Evolutionary conservation across 2,888 invertebrate genomes (phyloP).

Genomic region (Eretmocerus hayati): DNA sequence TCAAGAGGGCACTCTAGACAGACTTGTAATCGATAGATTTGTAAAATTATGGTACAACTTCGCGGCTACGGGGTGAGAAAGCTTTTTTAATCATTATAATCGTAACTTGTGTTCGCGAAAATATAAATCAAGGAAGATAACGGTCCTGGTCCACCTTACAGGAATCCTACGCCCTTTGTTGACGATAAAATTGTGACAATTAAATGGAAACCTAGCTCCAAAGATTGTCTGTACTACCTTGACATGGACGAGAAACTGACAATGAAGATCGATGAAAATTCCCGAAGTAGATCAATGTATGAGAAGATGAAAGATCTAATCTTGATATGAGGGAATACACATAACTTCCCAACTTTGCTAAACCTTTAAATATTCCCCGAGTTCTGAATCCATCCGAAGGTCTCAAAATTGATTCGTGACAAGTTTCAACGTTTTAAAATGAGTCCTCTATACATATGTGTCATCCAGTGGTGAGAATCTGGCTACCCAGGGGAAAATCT

Average conservation of each 20-base stretch:
- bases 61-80: conserved; percentile 32
- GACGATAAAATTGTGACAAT: conserved; percentile 21
- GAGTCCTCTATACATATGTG: background rate
- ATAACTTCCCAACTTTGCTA: no score
- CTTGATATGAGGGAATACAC: background rate
- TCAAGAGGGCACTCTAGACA: conserved; percentile 26
- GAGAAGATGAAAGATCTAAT: background rate
- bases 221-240: conserved; percentile 22
- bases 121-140: background rate
- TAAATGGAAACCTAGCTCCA: conserved; percentile 27
- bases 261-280: conserved; percentile 9
- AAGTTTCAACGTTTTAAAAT: no score
- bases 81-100: background rate
- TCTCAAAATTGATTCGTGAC: no score
- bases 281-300: background rate
- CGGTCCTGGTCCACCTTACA: conserved; percentile 7
- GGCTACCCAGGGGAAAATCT: no score
- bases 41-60: conserved; percentile 34
- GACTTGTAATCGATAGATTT: conserved; percentile 26
- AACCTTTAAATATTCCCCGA: no score
- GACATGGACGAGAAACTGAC: conserved; percentile 25
- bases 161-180: conserved; percentile 28
- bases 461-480: background rate
- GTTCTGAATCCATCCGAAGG: no score
- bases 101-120: background rate